Percentiles rank a stretch among this genome's conserved stretches.
These are phyloP conservation scores for Alectoris magna DNA, from an alignment of 2,797 vertebrate genomes.

Conservation along the genomic window DNA sequence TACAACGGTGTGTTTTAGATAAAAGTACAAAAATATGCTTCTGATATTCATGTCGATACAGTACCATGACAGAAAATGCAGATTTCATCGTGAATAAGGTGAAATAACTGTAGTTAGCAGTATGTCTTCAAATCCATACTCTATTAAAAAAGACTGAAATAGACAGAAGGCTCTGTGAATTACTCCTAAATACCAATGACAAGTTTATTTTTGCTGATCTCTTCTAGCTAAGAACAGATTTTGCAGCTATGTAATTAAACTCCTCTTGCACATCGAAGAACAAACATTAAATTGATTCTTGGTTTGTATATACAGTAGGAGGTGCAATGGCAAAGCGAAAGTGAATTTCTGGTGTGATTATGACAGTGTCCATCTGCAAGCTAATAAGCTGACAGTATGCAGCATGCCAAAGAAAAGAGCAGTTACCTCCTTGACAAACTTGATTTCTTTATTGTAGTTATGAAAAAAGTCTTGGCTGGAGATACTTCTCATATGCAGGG, in stretches of 20 bases:
- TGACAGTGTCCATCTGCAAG: not conserved
- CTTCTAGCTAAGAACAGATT: not conserved
- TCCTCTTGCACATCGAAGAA: not conserved
- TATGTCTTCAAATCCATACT: not conserved
- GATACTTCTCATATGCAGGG: not conserved
- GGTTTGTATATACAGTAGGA: not conserved
- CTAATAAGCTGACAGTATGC: not conserved
- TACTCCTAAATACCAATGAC: not conserved
- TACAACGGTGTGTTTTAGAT: not conserved
- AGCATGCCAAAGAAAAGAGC: not conserved
- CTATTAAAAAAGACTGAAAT: not conserved
- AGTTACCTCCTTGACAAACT: not conserved
- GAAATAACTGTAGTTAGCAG: not conserved
- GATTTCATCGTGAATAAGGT: not conserved
- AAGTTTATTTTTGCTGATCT: not conserved
- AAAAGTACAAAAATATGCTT: not conserved
- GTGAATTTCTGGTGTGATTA: not conserved
- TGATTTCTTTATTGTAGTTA: not conserved
- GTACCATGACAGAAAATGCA: not conserved
- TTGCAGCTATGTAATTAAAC: not conserved
- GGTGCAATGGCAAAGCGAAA: not conserved
- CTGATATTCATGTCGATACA: not conserved
- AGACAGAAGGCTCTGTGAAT: not conserved
- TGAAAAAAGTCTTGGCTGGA: not conserved
- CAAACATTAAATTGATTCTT: not conserved